Evolutionary conservation across 2,888 invertebrate species (phyloP).

Genomic region (Subacronicta megacephala): DNA sequence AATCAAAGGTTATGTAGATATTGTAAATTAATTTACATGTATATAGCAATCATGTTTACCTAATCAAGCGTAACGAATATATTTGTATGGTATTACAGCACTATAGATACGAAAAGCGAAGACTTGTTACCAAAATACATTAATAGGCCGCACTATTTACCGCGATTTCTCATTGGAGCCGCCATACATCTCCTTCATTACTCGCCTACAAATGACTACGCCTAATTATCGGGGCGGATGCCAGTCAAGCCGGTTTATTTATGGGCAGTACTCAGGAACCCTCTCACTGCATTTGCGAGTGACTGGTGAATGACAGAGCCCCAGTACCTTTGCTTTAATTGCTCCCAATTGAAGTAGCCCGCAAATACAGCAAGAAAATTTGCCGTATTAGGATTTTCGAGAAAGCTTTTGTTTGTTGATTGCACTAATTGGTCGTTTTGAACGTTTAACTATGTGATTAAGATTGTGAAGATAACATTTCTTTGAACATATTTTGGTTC

Average conservation of each 20-base stretch:
- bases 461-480: not conserved
- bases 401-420: slow-evolving; percentile 22
- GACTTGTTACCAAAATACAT: slow-evolving; percentile 24
- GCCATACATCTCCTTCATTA: slow-evolving; percentile 47
- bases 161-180: slow-evolving; percentile 43
- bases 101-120: not conserved
- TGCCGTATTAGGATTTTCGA: slow-evolving; percentile 20
- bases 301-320: slow-evolving; percentile 35
- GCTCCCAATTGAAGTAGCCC: slow-evolving; percentile 35
- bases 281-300: slow-evolving; percentile 38
- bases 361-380: slow-evolving; percentile 37
- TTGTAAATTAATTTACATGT: not conserved
- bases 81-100: not conserved
- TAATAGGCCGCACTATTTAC: slow-evolving; percentile 37
- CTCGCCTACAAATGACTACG: slow-evolving; percentile 47
- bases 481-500: not conserved
- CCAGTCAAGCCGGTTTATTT: slow-evolving; percentile 52
- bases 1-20: not conserved
- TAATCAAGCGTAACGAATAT: slow-evolving; percentile 4
- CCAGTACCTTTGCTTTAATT: slow-evolving; percentile 39
- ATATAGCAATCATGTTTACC: not conserved
- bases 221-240: slow-evolving; percentile 50
- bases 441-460: not conserved
- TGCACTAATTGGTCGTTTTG: slow-evolving; percentile 24
- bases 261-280: slow-evolving; percentile 36